Evolutionary conservation across 2,113 vertebrate species (phyloP), one percentile per base, ranked within the genome.

Genomic region (Axis porcinus): DNA sequence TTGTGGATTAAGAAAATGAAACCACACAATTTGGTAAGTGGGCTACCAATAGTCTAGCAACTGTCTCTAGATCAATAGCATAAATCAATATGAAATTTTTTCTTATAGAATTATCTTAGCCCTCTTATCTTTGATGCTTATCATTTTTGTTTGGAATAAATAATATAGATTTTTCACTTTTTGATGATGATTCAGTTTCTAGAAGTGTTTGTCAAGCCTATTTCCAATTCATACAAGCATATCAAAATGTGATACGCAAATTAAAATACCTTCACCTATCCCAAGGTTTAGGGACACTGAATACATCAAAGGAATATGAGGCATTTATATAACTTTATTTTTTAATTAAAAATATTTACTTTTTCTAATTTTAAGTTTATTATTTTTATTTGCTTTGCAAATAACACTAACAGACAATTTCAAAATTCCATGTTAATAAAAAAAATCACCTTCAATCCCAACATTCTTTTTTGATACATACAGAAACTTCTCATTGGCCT

Each of bases 1-100:
- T 96, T 95, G 43, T 95, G 27, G 10, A 45, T 95, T 94, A 96
- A 98, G 86, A 54, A 95, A 96, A 90, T 97, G 96, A 92, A 98
- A 97, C 50, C 81, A 91, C 30, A 90, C 89, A 76, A 30, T 50
- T 81, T 97, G 54, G 21, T 62, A 88, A 74, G 10, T 81, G 62
- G 12, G 17, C 25, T 92, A 52, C 11, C 30, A 36, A 64, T 55
- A 58, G 14, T 81, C 23, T 64, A 94, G n/a, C 90, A 96, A 89
- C 16, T 81, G 47, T 84, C 45, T 86, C 79, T 84, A n/a, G 3
- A 54, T 96, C 79, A 57, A n/a, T 12, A 60, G 40, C 83, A 57
- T 88, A 47, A 93, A 81, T 95, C 95, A 30, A 54, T 23, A 67
- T 50, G 52, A 33, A 1, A 89, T 91, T 28, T 2, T 94, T 54